A percentile compares a stretch with the other conserved stretches of the same genome.
Evolutionary conservation across 2,797 vertebrate species (phyloP).

Genomic region (Melanotaenia trifasciata): DNA sequence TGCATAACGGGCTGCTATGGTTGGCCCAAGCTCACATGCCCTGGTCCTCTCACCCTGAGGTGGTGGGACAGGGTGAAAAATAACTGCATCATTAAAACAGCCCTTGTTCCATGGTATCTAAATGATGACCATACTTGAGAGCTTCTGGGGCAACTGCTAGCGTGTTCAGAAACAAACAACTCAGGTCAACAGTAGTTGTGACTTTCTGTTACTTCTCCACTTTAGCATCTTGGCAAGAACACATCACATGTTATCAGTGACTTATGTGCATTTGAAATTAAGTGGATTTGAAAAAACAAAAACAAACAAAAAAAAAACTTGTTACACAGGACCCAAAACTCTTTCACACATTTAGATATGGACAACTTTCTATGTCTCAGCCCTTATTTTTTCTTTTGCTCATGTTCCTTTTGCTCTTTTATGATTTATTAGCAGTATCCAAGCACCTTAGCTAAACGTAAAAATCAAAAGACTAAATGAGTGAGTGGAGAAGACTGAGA

Average conservation of each 20-base stretch:
- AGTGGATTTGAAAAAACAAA: no score
- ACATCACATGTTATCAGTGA: conserved; percentile 17
- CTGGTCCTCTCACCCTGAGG: conserved; percentile 77
- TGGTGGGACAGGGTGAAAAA: conserved; percentile 75
- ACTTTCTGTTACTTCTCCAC: conserved; percentile 23
- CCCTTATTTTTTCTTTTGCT: neutral
- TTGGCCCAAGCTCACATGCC: conserved; percentile 81
- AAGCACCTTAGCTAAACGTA: conserved; percentile 3
- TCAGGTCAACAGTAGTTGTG: conserved; percentile 41
- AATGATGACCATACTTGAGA: conserved; percentile 64
- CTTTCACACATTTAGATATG: conserved; percentile 24
- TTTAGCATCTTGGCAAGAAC: conserved; percentile 3
- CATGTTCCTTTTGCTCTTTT: conserved; percentile 29
- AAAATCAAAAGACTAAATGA: conserved; percentile 30
- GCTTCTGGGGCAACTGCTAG: conserved; percentile 51
- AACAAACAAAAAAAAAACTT: no score
- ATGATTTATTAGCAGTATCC: conserved; percentile 27
- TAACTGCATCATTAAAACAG: conserved; percentile 78
- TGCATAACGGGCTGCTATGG: conserved; percentile 79
- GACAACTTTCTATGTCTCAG: conserved; percentile 18
- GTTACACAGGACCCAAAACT: neutral
- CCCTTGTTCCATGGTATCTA: conserved; percentile 74
- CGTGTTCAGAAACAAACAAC: conserved; percentile 58
- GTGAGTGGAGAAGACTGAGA: conserved; percentile 40
- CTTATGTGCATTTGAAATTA: conserved; percentile 17